Evolutionary conservation across 1,140 invertebrate species (phyloP).

Genomic region (Lucilia cuprina): DNA sequence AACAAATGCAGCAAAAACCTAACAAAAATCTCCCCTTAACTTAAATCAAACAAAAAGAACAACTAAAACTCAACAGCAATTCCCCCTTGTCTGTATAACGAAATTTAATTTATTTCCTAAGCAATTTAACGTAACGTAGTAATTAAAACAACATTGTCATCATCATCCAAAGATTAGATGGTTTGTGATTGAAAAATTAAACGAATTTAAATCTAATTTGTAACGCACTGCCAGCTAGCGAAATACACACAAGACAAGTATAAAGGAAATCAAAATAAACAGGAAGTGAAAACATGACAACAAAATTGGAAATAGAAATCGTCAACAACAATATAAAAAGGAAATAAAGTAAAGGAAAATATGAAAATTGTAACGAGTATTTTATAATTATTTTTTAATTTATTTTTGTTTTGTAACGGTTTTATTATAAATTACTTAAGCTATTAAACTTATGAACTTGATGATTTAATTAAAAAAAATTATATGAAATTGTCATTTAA

Average conservation of each 20-base stretch:
- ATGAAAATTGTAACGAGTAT: background rate
- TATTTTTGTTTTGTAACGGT: background rate
- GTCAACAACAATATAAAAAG: background rate
- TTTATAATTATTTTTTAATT: background rate
- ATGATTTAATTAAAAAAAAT: background rate
- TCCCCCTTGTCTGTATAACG: no score
- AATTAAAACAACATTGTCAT: background rate
- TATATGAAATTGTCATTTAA: no score
- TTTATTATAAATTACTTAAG: background rate
- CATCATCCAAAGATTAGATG: background rate
- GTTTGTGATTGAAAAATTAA: conserved; percentile 3
- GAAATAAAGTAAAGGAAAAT: background rate
- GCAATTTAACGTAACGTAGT: background rate
- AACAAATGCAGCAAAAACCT: no score
- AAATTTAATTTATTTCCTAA: background rate
- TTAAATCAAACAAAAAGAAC: background rate
- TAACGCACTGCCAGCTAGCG: background rate
- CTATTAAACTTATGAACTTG: background rate
- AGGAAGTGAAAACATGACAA: background rate
- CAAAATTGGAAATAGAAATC: background rate
- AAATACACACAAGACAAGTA: background rate
- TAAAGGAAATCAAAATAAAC: background rate
- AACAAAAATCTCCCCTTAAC: background rate
- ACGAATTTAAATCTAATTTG: background rate
- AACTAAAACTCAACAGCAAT: background rate